These are phyloP conservation scores for Meloidogyne chitwoodi DNA, from an alignment of 1,140 invertebrate species.

Conservation along the genomic window DNA sequence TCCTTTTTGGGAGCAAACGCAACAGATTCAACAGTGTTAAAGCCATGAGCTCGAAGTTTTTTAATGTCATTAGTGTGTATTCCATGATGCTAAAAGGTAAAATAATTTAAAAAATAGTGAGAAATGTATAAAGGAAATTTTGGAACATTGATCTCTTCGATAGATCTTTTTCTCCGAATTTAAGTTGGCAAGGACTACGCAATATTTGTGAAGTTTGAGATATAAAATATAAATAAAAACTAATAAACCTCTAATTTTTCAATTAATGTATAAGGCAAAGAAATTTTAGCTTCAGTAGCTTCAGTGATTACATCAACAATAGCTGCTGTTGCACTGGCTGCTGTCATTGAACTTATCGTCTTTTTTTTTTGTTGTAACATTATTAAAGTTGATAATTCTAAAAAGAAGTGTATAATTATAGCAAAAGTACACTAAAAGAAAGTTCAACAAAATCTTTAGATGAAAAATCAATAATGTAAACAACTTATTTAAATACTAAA, in stretches of 20 bases:
- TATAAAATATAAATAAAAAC: background rate
- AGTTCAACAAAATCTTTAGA: background rate
- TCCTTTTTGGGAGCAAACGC: conserved; percentile 89
- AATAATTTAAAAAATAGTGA: no score
- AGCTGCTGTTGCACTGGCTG: conserved; percentile 14
- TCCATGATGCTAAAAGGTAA: conserved; percentile 42
- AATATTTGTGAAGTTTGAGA: no score
- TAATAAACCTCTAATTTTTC: conserved; percentile 33
- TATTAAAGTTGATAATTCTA: background rate
- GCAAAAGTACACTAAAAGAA: background rate
- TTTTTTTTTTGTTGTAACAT: conserved; percentile 19
- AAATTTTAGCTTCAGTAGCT: conserved; percentile 11
- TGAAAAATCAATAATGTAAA: background rate
- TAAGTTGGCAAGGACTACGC: no score
- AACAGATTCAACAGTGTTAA: conserved; percentile 87
- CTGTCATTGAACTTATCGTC: conserved; percentile 5
- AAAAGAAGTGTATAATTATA: background rate
- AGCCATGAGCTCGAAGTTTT: conserved; percentile 86
- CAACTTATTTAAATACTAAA: background rate
- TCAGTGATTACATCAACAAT: conserved; percentile 26
- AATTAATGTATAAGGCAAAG: conserved; percentile 16
- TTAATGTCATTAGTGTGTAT: conserved; percentile 74
- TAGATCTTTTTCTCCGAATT: no score
- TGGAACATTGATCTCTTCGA: no score
- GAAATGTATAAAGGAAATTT: no score